Evolutionary conservation across 53 echinoderm and acorn worm species (phyloP), one percentile per base, ranked within the genome.

Genomic region (Patiria pectinifera): DNA sequence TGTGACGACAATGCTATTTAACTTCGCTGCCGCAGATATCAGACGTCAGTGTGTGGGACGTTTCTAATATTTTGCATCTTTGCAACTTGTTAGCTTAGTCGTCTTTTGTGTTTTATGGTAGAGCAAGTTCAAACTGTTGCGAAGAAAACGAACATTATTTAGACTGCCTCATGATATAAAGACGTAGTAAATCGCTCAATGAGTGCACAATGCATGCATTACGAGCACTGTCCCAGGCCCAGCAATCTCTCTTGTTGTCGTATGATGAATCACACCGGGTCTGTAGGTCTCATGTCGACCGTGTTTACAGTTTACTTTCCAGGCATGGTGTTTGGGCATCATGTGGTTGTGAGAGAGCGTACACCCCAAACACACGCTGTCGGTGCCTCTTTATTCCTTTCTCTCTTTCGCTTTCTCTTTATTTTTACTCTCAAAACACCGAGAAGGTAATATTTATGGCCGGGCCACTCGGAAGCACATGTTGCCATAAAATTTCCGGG

Each of bases 281-380:
- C 86, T 86, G 74, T 21, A 86, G 86, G 86, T 71, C 47, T 45
- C 78, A 62, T 21, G 69, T 66, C 63, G 45, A 59, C 25, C 48
- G 69, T 90, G 90, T 90, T 90, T 90, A 90, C 48, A 90, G 90
- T 90, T 90, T 90, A 90, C 90, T 80, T 90, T 90, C 82, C 81
- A 63, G 90, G 88, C 62, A 25, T 80, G 70, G 1, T 81, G 90
- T 84, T 84, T 74, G 45, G 66, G 43, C 66, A 78, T 72, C 86
- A 88, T 60, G 44, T 19, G 63, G 45, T n/a, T 59, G 88, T 44
- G 15, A 44, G 82, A 22, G 6, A 35, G 82, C 80, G 82, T 82
- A 82, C 60, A 24, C 11, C 11, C 15, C 82, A 59, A 53, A 88
- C 59, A 78, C 62, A 78, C 87, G 77, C 35, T 2, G 78, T 78